Base-by-base conservation (phyloP, 2,888 invertebrate genomes). In the Eupithecia exiguata region DNA sequence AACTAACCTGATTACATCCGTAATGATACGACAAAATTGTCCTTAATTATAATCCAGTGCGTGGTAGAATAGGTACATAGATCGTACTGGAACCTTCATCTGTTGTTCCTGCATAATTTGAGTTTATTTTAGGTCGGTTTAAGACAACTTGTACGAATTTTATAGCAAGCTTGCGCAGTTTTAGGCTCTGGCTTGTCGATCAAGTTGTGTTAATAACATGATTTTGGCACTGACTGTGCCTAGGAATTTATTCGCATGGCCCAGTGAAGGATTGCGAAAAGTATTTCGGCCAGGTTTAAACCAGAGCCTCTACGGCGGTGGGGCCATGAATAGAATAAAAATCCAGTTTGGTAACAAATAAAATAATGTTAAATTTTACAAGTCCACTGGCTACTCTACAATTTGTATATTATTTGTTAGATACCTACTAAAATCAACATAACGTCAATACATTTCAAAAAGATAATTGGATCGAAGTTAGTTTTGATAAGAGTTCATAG, bases 221-320 rank as follows among this genome's bases (percentile, higher is more conserved):
- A 18, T 18, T 62, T 62, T 18, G 36, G 38, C n/a, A n/a, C 12
- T 38, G 63, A 65, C 38, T 65, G 63, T 65, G 38, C 12, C n/a
- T 10, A 38, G n/a, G n/a, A 65, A 21, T 12, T 12, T 38, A 12
- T 49, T 53, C 49, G 61, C 38, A 38, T 35, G 14, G 46, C 21
- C 30, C 40, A 38, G 38, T 66, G 43, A 68, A 70, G 53, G 10
- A 16, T 71, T 70, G 49, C 40, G 68, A 74, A 70, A 74, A 46
- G 53, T 21, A 21, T 65, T 58, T 65, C 38, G 63, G 38, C 10
- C 63, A 65, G 12, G n/a, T 65, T 38, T 5, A 65, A 65, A 38
- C 63, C n/a, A 38, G 63, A 12, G 9, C 63, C 63, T 4, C 16
- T 30, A 30, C n/a, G n/a, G n/a, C n/a, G n/a, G n/a, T 1, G 35